Evolutionary conservation across 2,113 vertebrate genomes (phyloP).

Genomic region (Ursus arctos): DNA sequence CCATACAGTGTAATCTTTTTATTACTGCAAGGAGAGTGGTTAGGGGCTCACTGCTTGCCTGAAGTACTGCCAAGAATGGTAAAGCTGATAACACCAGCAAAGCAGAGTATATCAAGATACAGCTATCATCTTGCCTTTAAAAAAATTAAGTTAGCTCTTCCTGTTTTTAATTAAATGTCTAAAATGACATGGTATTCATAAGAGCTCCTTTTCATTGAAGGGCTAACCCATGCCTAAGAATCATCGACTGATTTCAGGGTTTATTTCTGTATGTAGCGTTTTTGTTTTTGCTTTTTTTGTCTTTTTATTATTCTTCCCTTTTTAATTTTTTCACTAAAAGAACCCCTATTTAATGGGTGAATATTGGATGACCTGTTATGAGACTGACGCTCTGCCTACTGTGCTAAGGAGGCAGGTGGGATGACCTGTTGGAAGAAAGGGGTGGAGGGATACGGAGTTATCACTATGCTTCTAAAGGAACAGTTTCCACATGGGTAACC

Average conservation of each 20-base stretch:
- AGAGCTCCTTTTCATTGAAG: background rate
- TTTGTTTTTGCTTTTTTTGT: background rate
- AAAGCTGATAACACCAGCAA: background rate
- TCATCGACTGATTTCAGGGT: background rate
- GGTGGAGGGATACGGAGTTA: background rate
- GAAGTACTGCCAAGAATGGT: background rate
- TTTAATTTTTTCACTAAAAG: slow-evolving; percentile 26
- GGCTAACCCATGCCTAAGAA: background rate
- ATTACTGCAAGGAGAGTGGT: background rate
- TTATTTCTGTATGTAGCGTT: background rate
- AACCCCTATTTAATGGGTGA: background rate
- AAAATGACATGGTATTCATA: background rate
- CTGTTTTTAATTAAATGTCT: slow-evolving; percentile 35
- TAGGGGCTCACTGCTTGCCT: background rate
- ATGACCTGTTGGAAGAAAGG: background rate
- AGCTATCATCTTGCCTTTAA: background rate
- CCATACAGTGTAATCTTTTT: background rate
- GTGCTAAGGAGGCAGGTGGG: too few relatives aligned
- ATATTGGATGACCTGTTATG: background rate
- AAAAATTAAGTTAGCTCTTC: background rate
- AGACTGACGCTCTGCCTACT: too few relatives aligned
- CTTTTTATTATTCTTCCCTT: background rate
- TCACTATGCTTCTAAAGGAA: background rate
- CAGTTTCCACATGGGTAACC: background rate
- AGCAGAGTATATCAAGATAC: background rate